Percentiles rank a stretch among this genome's conserved stretches.
These are phyloP conservation scores for Caerostris extrusa DNA, from an alignment of 1,140 invertebrate species.

Conservation along the genomic window DNA sequence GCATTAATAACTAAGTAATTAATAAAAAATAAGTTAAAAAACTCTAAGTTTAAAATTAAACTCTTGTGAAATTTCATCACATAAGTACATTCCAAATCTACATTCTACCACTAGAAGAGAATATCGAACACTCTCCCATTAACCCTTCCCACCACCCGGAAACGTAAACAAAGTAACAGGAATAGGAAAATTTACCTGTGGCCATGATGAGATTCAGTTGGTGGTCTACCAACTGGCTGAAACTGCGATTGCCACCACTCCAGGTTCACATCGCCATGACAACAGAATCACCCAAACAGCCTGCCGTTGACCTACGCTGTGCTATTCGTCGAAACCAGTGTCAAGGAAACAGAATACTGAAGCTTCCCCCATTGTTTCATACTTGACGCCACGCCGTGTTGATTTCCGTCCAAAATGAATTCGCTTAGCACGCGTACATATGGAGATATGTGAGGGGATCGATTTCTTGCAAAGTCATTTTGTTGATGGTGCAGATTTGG, in stretches of 20 bases:
- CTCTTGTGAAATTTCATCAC: too few relatives aligned
- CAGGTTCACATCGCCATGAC: constrained; percentile 43
- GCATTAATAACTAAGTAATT: too few relatives aligned
- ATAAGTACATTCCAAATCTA: too few relatives aligned
- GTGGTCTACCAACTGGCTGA: neutral
- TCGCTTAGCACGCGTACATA: constrained; percentile 1
- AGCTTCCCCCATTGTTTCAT: constrained; percentile 53
- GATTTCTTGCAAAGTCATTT: constrained; percentile 36
- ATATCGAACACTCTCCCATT: too few relatives aligned
- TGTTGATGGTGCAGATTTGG: constrained; percentile 19
- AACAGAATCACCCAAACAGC: constrained; percentile 62
- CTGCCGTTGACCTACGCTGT: constrained; percentile 58
- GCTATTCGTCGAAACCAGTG: constrained; percentile 69
- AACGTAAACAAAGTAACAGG: constrained; percentile 27
- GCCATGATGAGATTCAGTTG: constrained; percentile 54
- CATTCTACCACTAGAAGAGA: too few relatives aligned
- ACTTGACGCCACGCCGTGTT: constrained; percentile 31
- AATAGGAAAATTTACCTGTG: constrained; percentile 58
- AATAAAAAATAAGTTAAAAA: too few relatives aligned
- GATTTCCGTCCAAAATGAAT: constrained; percentile 49
- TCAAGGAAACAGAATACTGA: constrained; percentile 72
- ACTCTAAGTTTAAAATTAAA: too few relatives aligned
- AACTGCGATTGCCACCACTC: constrained; percentile 13
- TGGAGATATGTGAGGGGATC: neutral
- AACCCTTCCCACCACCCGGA: neutral